These are phyloP conservation scores for Trigoniulus corallinus DNA, from an alignment of 1,140 invertebrate species.

Conservation along the genomic window DNA sequence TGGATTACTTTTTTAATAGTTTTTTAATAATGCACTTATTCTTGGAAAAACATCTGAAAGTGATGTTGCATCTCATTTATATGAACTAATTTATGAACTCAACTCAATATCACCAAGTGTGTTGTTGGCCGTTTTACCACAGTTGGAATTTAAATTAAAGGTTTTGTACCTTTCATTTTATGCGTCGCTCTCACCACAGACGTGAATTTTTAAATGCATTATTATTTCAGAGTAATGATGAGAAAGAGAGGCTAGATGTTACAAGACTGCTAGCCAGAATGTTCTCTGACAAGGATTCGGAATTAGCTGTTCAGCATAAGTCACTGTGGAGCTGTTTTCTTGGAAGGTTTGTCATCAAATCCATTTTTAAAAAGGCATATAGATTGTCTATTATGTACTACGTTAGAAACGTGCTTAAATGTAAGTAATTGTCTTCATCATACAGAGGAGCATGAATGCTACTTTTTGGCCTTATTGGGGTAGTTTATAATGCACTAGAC, in stretches of 20 bases:
- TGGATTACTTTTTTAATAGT: slow-evolving; percentile 34
- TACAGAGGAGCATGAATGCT: too few species aligned
- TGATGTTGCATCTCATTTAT: slow-evolving; percentile 34
- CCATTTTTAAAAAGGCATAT: neutral
- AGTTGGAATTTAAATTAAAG: slow-evolving; percentile 62
- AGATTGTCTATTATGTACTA: neutral
- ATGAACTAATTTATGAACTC: slow-evolving; percentile 91
- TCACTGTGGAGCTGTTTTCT: slow-evolving; percentile 74
- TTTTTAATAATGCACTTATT: slow-evolving; percentile 88
- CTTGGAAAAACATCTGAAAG: slow-evolving; percentile 49
- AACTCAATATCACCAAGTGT: slow-evolving; percentile 84
- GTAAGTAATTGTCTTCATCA: too few species aligned
- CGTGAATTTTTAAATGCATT: neutral
- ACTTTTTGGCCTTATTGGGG: too few species aligned
- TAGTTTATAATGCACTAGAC: too few species aligned
- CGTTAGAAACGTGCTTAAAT: too few species aligned
- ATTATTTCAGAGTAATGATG: slow-evolving; percentile 50
- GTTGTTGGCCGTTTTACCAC: slow-evolving; percentile 72
- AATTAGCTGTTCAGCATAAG: slow-evolving; percentile 66
- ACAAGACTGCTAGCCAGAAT: slow-evolving; percentile 83
- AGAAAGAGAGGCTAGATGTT: slow-evolving; percentile 65
- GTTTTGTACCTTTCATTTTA: slow-evolving; percentile 8
- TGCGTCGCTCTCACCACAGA: neutral
- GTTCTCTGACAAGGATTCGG: slow-evolving; percentile 90
- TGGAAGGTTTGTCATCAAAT: slow-evolving; percentile 35